phyloP scores from a whole-genome alignment of 2,888 invertebrate genomes.

The Caprella mutica region DNA sequence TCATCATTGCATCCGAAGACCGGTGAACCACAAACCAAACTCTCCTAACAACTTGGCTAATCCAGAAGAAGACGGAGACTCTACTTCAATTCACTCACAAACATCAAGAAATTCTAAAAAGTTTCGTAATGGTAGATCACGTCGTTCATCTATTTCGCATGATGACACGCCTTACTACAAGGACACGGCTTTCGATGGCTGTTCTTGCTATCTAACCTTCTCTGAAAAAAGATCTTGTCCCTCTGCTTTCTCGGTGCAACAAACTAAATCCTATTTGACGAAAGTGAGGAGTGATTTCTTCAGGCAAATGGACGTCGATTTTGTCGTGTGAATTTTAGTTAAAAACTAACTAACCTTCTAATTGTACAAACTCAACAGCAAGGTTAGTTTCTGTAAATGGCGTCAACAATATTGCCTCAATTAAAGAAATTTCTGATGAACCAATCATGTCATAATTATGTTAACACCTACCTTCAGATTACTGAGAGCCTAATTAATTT shows the following conservation, averaged over 20 bases:
- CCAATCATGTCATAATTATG: too few species aligned
- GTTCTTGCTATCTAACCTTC: background rate
- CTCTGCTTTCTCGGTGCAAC: background rate
- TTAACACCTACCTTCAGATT: too few species aligned
- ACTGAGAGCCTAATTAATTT: too few species aligned
- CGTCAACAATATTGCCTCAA: too few species aligned
- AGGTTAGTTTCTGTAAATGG: too few species aligned
- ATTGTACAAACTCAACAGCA: too few species aligned
- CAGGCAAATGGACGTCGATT: background rate
- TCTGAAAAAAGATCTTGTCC: background rate
- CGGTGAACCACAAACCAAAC: background rate
- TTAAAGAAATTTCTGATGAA: too few species aligned
- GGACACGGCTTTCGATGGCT: conserved; percentile 2
- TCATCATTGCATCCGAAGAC: conserved; percentile 2
- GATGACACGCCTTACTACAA: background rate
- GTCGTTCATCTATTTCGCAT: background rate
- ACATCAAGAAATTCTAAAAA: too few species aligned
- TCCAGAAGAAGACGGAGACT: background rate
- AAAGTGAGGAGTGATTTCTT: conserved; percentile 3
- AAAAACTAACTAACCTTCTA: too few species aligned
- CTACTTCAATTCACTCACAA: too few species aligned
- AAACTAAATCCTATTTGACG: background rate
- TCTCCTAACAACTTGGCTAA: too few species aligned
- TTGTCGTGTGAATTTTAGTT: background rate
- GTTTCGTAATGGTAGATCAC: too few species aligned